Evolutionary conservation across 2,888 invertebrate genomes (phyloP).

Genomic region (Teinopalpus imperialis): DNA sequence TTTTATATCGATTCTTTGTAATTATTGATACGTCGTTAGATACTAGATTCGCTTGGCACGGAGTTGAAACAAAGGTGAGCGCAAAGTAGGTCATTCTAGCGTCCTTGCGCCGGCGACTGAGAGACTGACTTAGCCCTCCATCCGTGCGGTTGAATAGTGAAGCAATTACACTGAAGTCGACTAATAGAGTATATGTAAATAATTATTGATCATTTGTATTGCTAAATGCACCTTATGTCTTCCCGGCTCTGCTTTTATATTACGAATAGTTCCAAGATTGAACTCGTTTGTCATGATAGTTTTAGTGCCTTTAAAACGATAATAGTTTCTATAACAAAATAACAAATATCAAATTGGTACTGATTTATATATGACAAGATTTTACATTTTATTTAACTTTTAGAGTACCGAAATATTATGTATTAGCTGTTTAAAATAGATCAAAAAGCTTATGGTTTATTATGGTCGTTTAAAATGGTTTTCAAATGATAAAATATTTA

Average conservation of each 20-base stretch:
- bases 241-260: background rate
- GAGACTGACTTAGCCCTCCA: conserved; percentile 52
- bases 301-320: too few species aligned
- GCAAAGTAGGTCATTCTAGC: conserved; percentile 66
- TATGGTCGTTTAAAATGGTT: too few species aligned
- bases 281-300: too few species aligned
- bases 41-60: conserved; percentile 50
- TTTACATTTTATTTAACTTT: too few species aligned
- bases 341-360: too few species aligned
- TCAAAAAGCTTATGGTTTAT: too few species aligned
- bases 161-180: conserved; percentile 1
- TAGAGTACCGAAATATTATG: too few species aligned
- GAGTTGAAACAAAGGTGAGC: conserved; percentile 67
- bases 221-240: conserved; percentile 1
- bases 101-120: conserved; percentile 58
- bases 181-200: conserved; percentile 3
- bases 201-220: conserved; percentile 7
- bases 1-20: conserved; percentile 26
- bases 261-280: too few species aligned
- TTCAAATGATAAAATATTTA: too few species aligned
- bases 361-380: too few species aligned
- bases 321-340: too few species aligned
- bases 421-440: too few species aligned
- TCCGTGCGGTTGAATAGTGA: conserved; percentile 33
- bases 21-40: conserved; percentile 42